A percentile compares a stretch with the other conserved stretches of the same genome.
These are phyloP conservation scores for Eupithecia abbreviata DNA, from an alignment of 2,888 invertebrate genomes.

Conservation along the genomic window DNA sequence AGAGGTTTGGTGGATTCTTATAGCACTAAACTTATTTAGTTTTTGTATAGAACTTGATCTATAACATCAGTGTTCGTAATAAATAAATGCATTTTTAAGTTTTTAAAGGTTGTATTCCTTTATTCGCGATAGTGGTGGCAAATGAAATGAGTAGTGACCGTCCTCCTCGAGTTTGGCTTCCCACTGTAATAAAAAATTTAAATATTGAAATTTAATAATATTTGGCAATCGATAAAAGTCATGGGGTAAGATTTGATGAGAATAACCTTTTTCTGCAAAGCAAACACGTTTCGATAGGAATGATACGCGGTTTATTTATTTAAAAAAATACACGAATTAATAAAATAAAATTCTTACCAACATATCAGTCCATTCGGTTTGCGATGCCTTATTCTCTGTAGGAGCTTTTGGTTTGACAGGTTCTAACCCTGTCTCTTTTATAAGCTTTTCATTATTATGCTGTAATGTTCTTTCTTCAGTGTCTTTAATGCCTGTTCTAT, in stretches of 20 bases:
- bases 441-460: not conserved
- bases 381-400: conserved; percentile 48
- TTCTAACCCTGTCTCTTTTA: not conserved
- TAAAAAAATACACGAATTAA: not conserved
- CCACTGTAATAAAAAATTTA: conserved; percentile 57
- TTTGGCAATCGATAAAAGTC: not conserved
- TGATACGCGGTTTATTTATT: not conserved
- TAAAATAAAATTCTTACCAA: conserved; percentile 56
- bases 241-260: not conserved
- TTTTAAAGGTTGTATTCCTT: conserved; percentile 51
- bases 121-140: conserved; percentile 63
- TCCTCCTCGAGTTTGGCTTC: conserved; percentile 62
- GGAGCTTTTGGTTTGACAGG: not conserved
- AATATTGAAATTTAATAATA: not conserved
- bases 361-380: conserved; percentile 66
- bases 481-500: not conserved
- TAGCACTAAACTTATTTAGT: conserved; percentile 7
- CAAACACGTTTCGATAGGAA: not conserved
- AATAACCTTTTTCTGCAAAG: not conserved
- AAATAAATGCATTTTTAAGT: conserved; percentile 8
- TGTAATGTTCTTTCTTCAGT: not conserved
- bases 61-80: not conserved
- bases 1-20: conserved; percentile 10
- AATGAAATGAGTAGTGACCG: conserved; percentile 65
- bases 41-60: not conserved